Percentiles rank a stretch among this genome's conserved stretches.
Evolutionary conservation across 2,888 invertebrate species (phyloP).

Genomic region (Acrobeloides nanus): DNA sequence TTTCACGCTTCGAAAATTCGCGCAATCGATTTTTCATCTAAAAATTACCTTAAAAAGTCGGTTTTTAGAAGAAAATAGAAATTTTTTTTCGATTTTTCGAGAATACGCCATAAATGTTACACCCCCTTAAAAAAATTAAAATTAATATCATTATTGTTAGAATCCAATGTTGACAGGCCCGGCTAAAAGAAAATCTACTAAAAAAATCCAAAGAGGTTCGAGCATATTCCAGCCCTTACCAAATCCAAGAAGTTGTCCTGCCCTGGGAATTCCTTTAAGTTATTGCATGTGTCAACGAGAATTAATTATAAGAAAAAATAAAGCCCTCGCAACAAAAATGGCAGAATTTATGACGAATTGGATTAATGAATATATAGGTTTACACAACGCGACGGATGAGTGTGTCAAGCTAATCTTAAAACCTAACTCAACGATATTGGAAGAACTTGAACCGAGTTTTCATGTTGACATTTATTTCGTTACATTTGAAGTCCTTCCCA

Average conservation of each 20-base stretch:
- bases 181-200: no score
- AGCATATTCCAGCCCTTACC: neutral
- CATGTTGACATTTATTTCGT: neutral
- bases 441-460: neutral
- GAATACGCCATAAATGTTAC: no score
- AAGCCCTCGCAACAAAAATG: neutral
- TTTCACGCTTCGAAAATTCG: no score
- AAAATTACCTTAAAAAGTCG: no score
- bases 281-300: slow-evolving; percentile 1
- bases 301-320: neutral
- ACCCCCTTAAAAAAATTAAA: no score
- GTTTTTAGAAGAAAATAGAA: no score
- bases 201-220: neutral
- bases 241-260: neutral
- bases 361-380: neutral
- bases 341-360: neutral
- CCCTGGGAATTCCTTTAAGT: neutral
- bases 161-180: no score
- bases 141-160: no score
- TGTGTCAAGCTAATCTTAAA: neutral
- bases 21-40: no score
- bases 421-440: neutral
- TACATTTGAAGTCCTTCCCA: neutral
- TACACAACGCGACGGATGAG: neutral
- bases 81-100: no score